Evolutionary conservation across 2,888 invertebrate species (phyloP).

Genomic region (Agrochola circellaris): DNA sequence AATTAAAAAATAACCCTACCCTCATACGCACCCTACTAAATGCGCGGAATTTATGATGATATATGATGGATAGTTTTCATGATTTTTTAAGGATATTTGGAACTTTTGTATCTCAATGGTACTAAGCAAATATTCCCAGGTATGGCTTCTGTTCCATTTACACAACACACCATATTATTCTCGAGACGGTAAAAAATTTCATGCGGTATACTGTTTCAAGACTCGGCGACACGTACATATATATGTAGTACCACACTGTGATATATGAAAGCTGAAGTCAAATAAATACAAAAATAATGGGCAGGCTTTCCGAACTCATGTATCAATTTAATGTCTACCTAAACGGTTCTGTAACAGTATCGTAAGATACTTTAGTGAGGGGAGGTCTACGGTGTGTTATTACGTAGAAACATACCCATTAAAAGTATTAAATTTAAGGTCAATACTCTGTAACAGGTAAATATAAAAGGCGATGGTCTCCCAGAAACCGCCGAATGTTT

Average conservation of each 20-base stretch:
- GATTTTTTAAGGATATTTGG: no score
- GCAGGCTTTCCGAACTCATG: slow-evolving; percentile 51
- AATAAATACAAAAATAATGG: slow-evolving; percentile 61
- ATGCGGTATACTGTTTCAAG: slow-evolving; percentile 14
- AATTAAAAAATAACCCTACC: no score
- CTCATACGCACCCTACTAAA: no score
- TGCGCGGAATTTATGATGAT: no score
- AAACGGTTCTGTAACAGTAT: slow-evolving; percentile 47
- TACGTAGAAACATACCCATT: slow-evolving; percentile 31
- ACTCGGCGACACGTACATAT: slow-evolving; percentile 4
- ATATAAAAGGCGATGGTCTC: slow-evolving; percentile 66
- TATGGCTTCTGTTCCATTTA: no score
- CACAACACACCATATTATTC: no score
- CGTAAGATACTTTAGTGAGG: slow-evolving; percentile 36
- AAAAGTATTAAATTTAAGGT: slow-evolving; percentile 67
- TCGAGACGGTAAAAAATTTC: no score
- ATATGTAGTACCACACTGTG: slow-evolving; percentile 28
- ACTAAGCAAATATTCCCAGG: no score
- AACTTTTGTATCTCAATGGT: no score
- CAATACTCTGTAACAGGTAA: slow-evolving; percentile 69
- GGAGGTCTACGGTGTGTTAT: slow-evolving; percentile 14
- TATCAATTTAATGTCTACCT: slow-evolving; percentile 58
- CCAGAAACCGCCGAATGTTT: slow-evolving; percentile 81
- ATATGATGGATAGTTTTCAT: no score
- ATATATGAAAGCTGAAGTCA: slow-evolving; percentile 45